Evolutionary conservation across 2,113 vertebrate genomes (phyloP).

Genomic region (Poeciliopsis retropinna): DNA sequence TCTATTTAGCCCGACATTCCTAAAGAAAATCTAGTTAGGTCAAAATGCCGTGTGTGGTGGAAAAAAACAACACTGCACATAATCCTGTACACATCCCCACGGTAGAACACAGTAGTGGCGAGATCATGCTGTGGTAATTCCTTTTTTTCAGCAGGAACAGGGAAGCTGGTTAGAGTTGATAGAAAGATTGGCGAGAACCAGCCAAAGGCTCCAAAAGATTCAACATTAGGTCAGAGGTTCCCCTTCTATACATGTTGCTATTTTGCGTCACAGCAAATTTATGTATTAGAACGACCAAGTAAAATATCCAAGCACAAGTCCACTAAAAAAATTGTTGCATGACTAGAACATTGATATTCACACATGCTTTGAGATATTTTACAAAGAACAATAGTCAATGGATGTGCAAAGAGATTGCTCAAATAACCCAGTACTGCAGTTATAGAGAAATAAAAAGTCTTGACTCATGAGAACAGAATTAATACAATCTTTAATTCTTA

Average conservation of each 20-base stretch:
- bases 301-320: background rate
- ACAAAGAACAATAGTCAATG: background rate
- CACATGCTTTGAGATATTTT: background rate
- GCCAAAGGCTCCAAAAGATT: background rate
- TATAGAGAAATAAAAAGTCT: background rate
- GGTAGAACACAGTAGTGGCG: too few relatives aligned
- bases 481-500: background rate
- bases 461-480: background rate
- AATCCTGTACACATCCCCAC: too few relatives aligned
- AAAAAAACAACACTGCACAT: too few relatives aligned
- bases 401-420: background rate
- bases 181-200: background rate
- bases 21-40: background rate
- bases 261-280: background rate
- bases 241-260: background rate
- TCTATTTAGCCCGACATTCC: background rate
- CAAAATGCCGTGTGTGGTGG: too few relatives aligned
- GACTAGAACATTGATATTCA: background rate
- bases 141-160: too few relatives aligned
- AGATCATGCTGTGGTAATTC: too few relatives aligned
- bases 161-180: background rate
- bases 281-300: background rate
- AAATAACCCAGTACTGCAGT: background rate
- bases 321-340: background rate
- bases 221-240: background rate